Evolutionary conservation across 2,888 invertebrate genomes (phyloP), one percentile per base, ranked within the genome.

Genomic region (Drosophila buzzatii): DNA sequence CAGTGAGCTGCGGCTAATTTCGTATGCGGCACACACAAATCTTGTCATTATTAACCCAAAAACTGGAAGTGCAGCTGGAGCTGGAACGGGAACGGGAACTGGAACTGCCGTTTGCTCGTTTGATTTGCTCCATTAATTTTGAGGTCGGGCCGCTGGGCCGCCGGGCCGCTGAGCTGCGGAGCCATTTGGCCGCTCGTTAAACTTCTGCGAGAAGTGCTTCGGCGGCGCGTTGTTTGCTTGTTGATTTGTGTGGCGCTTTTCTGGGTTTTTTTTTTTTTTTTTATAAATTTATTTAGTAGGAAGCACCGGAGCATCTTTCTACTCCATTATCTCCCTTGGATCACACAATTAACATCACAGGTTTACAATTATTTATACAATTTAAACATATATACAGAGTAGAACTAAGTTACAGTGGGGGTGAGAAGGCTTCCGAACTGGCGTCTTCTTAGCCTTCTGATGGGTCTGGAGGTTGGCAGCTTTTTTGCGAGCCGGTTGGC

Each of bases 71-170:
- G 57, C 10, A 39, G 45, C 45, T 58, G 68, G 27, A 55, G 27
- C n/a, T 35, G 60, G 14, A 53, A 55, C n/a, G 10, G 23, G 55
- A 23, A 53, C 10, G n/a, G n/a, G 55, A 27, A 27, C 55, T 55
- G 39, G 20, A 39, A 23, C 37, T 53, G 55, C 39, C 55, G 70
- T 79, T 75, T 81, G 87, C 78, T 71, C 72, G 76, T 81, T 84
- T 89, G 85, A 85, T 85, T 90, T 88, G 85, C 73, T 70, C 82
- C 85, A 85, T 85, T 85, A 85, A 85, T 90, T 85, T 89, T 66
- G 82, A 85, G 41, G 55, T 55, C 20, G 39, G n/a, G 27, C 35
- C 33, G 39, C 35, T 20, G 56, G 33, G 42, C 6, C 23, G 23
- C 8, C 18, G 56, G 2, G 16, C 16, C 37, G 16, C 16, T 39